phyloP scores from a whole-genome alignment of 2,113 vertebrate species.

The Actenoides hombroni region DNA sequence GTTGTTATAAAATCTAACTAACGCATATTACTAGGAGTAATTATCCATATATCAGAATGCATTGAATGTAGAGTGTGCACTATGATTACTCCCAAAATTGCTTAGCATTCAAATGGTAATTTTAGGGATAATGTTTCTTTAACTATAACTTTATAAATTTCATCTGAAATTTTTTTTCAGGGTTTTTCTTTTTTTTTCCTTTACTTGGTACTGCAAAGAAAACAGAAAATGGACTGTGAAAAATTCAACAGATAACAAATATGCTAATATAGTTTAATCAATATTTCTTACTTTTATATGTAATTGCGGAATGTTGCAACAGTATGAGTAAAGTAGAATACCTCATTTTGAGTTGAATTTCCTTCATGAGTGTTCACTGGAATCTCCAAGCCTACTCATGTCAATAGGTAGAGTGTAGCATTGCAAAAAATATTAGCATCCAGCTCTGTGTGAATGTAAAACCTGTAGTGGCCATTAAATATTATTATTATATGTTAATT shows the following conservation, averaged over 20 bases:
- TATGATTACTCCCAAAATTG: constrained; percentile 80
- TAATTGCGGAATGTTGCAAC: neutral
- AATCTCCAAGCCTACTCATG: neutral
- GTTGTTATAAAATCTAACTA: constrained; percentile 80
- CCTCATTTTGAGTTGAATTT: constrained; percentile 1
- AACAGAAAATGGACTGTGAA: neutral
- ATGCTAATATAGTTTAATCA: neutral
- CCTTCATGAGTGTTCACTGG: neutral
- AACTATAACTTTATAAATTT: constrained; percentile 68
- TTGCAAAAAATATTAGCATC: neutral
- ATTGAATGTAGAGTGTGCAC: constrained; percentile 76
- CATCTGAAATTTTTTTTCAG: constrained; percentile 59
- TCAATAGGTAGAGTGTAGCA: neutral
- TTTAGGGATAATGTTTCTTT: constrained; percentile 76
- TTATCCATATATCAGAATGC: constrained; percentile 85
- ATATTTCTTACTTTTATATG: neutral
- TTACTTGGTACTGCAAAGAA: neutral
- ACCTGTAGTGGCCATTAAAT: neutral
- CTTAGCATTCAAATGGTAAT: constrained; percentile 85
- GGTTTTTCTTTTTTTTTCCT: neutral
- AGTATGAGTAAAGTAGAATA: neutral
- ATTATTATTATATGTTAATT: neutral
- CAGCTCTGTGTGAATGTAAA: neutral
- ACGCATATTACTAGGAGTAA: constrained; percentile 79
- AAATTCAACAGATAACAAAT: constrained; percentile 15